Evolutionary conservation across 2,113 vertebrate species (phyloP), one percentile per base, ranked within the genome.

Genomic region (Terrapene triunguis): DNA sequence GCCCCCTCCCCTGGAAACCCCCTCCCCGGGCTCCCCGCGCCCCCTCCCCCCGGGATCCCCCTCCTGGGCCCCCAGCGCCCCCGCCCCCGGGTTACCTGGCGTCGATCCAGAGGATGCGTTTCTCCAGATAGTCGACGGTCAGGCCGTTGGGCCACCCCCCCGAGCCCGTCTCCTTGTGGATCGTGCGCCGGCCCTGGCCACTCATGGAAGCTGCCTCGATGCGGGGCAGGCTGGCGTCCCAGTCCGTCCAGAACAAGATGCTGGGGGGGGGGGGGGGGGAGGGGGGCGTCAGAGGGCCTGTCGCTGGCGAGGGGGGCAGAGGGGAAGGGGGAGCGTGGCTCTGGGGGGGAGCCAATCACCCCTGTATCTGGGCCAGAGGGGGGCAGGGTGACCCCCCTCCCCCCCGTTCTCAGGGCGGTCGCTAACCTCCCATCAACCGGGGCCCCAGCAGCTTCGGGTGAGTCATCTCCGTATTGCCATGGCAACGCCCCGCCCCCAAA

Each of bases 181-280:
- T 99, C 82, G 99, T 99, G 27, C 99, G 99, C 54, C 99, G 98
- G 13, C 99, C 99, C 0, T 96, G 99, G 0, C 99, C 99, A 0
- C 99, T 99, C 99, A 99, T 99, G 86, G 99, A 99, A 4, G 99
- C 99, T 0, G 99, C 99, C 97, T 99, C 99, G 0, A 99, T 99
- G 88, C 99, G 98, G 80, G 99, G 99, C 85, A 99, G 97, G 97
- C 98, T 99, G 89, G 99, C 99, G 0, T 99, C 99, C 99, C 99
- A 99, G 97, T 99, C 99, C 0, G 99, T 99, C 99, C 99, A 99
- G 97, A 99, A 99, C 5, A 99, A 98, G 96, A 99, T 99, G 91
- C 99, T 99, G 85, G 35, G 14, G 13, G 0, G 2, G 42, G 44
- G 38, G 48, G 7, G 32, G 11, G 35, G 32, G 42, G 4, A 25